Percentiles rank a stretch among this genome's conserved stretches.
These are phyloP conservation scores for Salarias fasciatus DNA, from an alignment of 2,797 vertebrate species.

Conservation along the genomic window DNA sequence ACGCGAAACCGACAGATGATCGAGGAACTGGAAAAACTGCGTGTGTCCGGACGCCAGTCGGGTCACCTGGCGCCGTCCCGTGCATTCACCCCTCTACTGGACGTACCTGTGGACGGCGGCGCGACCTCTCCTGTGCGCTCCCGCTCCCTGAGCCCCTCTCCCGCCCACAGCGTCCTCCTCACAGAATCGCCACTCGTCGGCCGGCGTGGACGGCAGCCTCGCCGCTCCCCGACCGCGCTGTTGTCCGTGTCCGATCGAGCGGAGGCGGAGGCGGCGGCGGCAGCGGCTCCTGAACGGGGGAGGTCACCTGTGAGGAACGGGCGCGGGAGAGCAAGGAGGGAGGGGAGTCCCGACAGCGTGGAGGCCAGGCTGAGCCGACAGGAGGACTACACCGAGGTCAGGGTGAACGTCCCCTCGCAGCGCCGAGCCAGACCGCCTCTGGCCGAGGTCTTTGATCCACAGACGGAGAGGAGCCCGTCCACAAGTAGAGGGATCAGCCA, in stretches of 20 bases:
- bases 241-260: constrained; percentile 64
- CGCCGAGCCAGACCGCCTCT: constrained; percentile 57
- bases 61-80: constrained; percentile 73
- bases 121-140: constrained; percentile 51
- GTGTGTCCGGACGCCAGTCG: constrained; percentile 69
- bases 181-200: constrained; percentile 65
- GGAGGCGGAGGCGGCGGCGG: too few relatives aligned
- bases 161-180: constrained; percentile 80
- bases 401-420: constrained; percentile 76
- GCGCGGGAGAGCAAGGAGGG: constrained; percentile 60
- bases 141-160: constrained; percentile 69
- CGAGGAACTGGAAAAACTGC: constrained; percentile 76
- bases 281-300: constrained; percentile 70
- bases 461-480: constrained; percentile 46
- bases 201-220: constrained; percentile 46
- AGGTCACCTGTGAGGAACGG: constrained; percentile 78
- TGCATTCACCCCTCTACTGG: constrained; percentile 86
- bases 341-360: constrained; percentile 66
- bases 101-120: constrained; percentile 90
- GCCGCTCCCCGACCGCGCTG: constrained; percentile 56
- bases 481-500: constrained; percentile 39
- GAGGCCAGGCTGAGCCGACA: constrained; percentile 62
- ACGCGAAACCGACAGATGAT: constrained; percentile 69
- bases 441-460: constrained; percentile 64
- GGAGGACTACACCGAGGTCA: constrained; percentile 79